Base-by-base conservation (phyloP, 2,888 invertebrate species). In the Thalpophila matura region DNA sequence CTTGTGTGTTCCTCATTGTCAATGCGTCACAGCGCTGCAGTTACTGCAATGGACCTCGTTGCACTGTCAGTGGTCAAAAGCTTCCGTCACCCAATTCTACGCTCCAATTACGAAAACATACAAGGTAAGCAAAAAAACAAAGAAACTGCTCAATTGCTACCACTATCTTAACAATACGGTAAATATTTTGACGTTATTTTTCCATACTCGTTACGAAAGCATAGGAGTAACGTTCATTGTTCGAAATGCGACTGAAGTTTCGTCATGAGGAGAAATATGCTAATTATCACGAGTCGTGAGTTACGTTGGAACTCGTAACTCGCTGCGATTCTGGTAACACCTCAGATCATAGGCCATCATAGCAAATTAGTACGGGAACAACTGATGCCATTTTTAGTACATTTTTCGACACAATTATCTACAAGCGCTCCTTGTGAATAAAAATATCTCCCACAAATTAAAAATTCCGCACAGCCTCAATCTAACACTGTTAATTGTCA, bases 271-370 rank as follows among this genome's bases (percentile, higher is more conserved):
- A 40, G 47, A 61, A 70, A 62, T 71, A 73, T 70, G 61, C 56
- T 76, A 79, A 78, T 74, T 78, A 70, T 22, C n/a, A 45, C 33
- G 40, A 74, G 46, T 53, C 50, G 40, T 43, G 27, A 51, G 60
- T 60, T 70, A 43, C 57, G 56, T 64, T 31, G 45, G 35, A 60
- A 69, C 37, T 24, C n/a, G 20, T 43, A 42, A 45, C 33, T 77
- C 45, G 50, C 56, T 58, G 14, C 45, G n/a, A 51, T 79, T 74
- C 72, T 69, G 43, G 72, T 74, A 78, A 67, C 22, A 27, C n/a
- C 35, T 37, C n/a, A n/a, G n/a, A n/a, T n/a, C n/a, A n/a, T n/a
- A n/a, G n/a, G n/a, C n/a, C n/a, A n/a, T n/a, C n/a, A n/a, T n/a
- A n/a, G n/a, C n/a, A n/a, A n/a, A n/a, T n/a, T n/a, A n/a, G n/a